Conservation (phyloP, 2,888 invertebrate genomes). For the Dryococelus australis region DNA sequence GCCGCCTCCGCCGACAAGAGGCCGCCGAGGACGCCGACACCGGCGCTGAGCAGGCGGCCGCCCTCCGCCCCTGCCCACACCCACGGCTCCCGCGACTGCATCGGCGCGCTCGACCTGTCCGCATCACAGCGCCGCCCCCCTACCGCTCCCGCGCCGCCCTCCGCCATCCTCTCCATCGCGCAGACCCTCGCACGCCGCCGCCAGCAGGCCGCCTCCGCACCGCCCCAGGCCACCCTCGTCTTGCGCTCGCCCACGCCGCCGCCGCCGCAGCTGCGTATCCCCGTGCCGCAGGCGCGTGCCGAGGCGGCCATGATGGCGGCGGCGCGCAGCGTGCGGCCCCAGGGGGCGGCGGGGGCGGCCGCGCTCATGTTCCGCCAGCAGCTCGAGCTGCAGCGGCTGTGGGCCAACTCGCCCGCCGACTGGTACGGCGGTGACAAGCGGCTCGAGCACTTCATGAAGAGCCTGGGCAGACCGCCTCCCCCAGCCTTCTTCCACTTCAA, state of each 20-base stretch:
- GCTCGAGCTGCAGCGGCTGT: slow-evolving; percentile 39
- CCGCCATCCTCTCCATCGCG: slow-evolving; percentile 32
- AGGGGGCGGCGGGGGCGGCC: not conserved
- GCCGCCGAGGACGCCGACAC: not conserved
- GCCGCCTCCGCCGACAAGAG: not conserved
- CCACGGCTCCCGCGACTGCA: not conserved
- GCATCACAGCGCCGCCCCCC: slow-evolving; percentile 29
- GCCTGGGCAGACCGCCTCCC: slow-evolving; percentile 11
- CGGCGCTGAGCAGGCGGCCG: not conserved
- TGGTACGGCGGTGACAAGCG: slow-evolving; percentile 31
- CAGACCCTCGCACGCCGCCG: slow-evolving; percentile 32
- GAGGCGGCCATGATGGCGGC: slow-evolving; percentile 20
- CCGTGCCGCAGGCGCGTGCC: slow-evolving; percentile 28
- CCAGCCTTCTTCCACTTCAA: slow-evolving; percentile 22
- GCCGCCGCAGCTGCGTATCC: slow-evolving; percentile 32
- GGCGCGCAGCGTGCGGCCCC: not conserved
- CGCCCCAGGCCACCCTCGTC: slow-evolving; percentile 27
- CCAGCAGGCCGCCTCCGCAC: slow-evolving; percentile 28
- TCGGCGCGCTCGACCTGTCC: slow-evolving; percentile 39
- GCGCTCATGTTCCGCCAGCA: slow-evolving; percentile 38
- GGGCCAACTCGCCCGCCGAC: slow-evolving; percentile 23
- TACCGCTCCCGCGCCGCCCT: too few species aligned
- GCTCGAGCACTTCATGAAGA: slow-evolving; percentile 38
- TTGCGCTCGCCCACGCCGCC: slow-evolving; percentile 36
- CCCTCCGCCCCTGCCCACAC: not conserved